Evolutionary conservation across 2,113 vertebrate species (phyloP), one percentile per base, ranked within the genome.

Genomic region (Hemicordylus capensis): DNA sequence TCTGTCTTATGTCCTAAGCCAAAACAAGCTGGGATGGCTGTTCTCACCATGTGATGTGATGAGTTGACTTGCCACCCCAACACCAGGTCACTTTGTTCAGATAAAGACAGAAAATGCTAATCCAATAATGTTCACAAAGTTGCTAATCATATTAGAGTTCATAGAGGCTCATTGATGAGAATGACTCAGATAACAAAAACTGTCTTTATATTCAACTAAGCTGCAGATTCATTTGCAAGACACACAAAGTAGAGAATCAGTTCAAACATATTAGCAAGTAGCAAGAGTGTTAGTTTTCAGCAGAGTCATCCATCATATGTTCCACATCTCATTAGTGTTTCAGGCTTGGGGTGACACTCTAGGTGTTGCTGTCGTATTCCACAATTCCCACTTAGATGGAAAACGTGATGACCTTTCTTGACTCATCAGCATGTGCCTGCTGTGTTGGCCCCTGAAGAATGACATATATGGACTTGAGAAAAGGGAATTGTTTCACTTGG

Each of bases 191-290:
- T 70, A 28, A 70, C 26, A 44, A 58, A 72, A 44, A 44, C 28
- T 58, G 66, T 70, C 34, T 42, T 72, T 81, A 70, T 34, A 44
- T 81, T 81, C 31, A 70, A 81, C 80, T 72, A 81, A 81, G 37
- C 66, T 44, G 54, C 44, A 66, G 63, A 81, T 70, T 72, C 70
- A 81, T 81, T 70, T 81, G 80, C 51, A 72, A 81, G 44, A 44
- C 51, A 81, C 80, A 72, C 80, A 81, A 72, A 70, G 67, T 17
- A 58, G 80, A 70, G 51, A 58, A 70, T 70, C 51, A 56, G 26
- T 81, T 81, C 51, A 58, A 81, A 81, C 66, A 31, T 42, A 81
- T 81, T 58, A 81, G 24, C n/a, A 20, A 39, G 51, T 19, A 72
- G 64, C 19, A 37, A 37, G 26, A 48, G 31, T 31, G 24, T 42